Conservation (phyloP, 2,113 vertebrate species). For the Toxotes chatareus region DNA sequence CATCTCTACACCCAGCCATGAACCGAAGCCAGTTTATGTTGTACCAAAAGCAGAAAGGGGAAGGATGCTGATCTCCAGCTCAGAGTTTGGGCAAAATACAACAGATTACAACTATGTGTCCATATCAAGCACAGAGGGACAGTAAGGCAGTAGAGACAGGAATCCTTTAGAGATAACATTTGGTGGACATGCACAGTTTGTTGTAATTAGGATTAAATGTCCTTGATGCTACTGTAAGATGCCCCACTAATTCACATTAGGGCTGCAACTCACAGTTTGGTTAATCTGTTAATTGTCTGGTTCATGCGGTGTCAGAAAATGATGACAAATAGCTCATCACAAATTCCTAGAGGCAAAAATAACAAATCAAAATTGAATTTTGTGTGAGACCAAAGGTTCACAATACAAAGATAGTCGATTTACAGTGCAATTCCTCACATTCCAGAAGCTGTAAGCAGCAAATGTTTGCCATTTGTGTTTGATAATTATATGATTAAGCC, state of each 20-base stretch:
- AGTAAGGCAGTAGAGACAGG: background rate
- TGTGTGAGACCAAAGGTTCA: background rate
- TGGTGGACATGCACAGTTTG: background rate
- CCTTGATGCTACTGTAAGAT: background rate
- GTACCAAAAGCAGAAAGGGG: background rate
- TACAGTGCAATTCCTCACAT: background rate
- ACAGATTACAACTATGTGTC: slow-evolving; percentile 9
- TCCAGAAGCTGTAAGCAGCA: background rate
- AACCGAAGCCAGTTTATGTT: background rate
- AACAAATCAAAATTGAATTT: background rate
- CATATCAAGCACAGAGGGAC: background rate
- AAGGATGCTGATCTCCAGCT: background rate
- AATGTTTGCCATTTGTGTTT: background rate
- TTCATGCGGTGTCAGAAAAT: background rate
- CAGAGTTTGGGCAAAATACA: background rate
- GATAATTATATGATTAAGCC: background rate
- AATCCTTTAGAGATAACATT: background rate
- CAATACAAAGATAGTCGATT: background rate
- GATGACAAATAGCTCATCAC: background rate
- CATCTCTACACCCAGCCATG: background rate
- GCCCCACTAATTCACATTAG: background rate
- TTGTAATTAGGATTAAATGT: background rate
- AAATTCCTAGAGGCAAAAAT: background rate
- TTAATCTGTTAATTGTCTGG: background rate
- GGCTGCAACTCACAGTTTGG: background rate